Conservation (phyloP, 2,797 vertebrate species). For the Hippopotamyrus pictus region DNA sequence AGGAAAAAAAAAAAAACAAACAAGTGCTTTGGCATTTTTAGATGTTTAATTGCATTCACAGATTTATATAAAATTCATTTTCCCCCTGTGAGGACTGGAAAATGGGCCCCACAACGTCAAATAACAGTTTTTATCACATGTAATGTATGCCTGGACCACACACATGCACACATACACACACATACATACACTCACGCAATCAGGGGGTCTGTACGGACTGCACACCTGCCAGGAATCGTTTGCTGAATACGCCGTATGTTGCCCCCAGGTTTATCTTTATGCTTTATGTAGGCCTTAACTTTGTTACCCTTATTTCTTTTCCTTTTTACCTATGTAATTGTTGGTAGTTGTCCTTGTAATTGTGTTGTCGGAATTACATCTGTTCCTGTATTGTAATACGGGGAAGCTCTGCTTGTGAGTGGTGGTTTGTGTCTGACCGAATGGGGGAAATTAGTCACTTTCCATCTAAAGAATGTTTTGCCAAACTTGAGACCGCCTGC, state of each 20-base stretch:
- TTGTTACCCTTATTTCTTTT: neutral
- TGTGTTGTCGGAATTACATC: neutral
- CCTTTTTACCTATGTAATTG: neutral
- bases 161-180: neutral
- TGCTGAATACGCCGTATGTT: neutral
- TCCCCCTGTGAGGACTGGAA: too few species aligned
- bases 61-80: too few species aligned
- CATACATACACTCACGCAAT: neutral
- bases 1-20: too few species aligned
- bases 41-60: too few species aligned
- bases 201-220: neutral
- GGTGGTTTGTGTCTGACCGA: conserved; percentile 37
- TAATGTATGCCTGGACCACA: too few species aligned
- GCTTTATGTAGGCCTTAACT: neutral
- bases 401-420: neutral
- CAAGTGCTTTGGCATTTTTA: too few species aligned
- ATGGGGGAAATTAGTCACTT: conserved; percentile 36
- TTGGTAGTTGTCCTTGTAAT: neutral
- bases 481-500: neutral
- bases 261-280: neutral
- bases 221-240: neutral
- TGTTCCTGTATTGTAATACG: neutral
- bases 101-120: too few species aligned
- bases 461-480: neutral
- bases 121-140: too few species aligned